phyloP scores from a whole-genome alignment of 2,888 invertebrate genomes.

The Prenolepis imparis region DNA sequence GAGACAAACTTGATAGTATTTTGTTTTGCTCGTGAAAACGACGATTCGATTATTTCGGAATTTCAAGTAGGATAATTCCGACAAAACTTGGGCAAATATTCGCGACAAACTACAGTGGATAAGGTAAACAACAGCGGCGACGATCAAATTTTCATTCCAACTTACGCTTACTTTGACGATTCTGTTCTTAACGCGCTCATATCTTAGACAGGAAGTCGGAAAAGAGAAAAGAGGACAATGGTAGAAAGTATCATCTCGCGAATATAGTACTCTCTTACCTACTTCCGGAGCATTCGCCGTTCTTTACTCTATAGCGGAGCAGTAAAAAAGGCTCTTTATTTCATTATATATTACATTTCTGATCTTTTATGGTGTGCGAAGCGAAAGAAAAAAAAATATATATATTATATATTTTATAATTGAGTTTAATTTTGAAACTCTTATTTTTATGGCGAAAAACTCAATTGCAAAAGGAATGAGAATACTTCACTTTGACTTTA shows the following conservation, averaged over 20 bases:
- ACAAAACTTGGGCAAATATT: slow-evolving; percentile 16
- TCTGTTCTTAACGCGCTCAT: not conserved
- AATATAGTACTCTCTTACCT: slow-evolving; percentile 20
- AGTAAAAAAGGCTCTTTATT: slow-evolving; percentile 47
- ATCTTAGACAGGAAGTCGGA: not conserved
- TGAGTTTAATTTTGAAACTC: not conserved
- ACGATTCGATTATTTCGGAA: slow-evolving; percentile 1
- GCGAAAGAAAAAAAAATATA: not conserved
- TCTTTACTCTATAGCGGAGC: not conserved
- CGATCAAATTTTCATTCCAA: slow-evolving; percentile 27
- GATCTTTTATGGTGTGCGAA: slow-evolving; percentile 8
- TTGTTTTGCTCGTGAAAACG: not conserved
- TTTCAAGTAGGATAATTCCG: slow-evolving; percentile 8
- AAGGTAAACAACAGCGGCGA: not conserved
- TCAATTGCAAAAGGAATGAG: not conserved
- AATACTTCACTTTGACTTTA: not conserved
- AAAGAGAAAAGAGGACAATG: slow-evolving; percentile 27
- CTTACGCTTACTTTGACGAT: too few relatives aligned
- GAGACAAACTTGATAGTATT: not conserved
- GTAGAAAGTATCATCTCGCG: not conserved
- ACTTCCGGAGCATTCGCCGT: slow-evolving; percentile 33
- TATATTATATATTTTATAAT: not conserved
- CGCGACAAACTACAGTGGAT: not conserved
- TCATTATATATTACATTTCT: slow-evolving; percentile 34
- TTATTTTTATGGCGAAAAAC: not conserved